Evolutionary conservation across 2,113 vertebrate genomes (phyloP), one percentile per base, ranked within the genome.

Genomic region (Tragelaphus scriptus): DNA sequence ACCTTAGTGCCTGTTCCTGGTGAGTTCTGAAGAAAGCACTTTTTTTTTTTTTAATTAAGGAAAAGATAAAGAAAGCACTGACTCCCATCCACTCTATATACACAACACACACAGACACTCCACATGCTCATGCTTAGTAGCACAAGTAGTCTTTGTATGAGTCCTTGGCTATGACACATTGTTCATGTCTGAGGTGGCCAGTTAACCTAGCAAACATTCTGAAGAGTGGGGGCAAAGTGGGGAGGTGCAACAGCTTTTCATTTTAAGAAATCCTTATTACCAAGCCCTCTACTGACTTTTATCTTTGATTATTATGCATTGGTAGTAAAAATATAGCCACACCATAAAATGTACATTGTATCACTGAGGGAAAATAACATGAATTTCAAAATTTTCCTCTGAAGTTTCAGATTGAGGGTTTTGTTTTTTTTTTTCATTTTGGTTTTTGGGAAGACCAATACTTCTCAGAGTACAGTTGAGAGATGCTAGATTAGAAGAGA

Each of bases 401-500:
- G 36, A 58, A 79, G 51, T 91, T 94, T 79, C 23, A 91, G 51
- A 91, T 55, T 40, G 2, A 51, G 14, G 44, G 40, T 68, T 15
- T 0, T 28, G 11, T 49, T 77, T 49, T 17, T 49, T 17, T 28
- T 40, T 85, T 87, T 79, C 47, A 53, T 47, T n/a, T 93, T 90
- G 51, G 36, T 80, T 90, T 87, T 44, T 80, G 32, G 12, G 14
- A 90, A 92, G 51, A 68, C 9, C 4, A 26, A 2, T 56, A 90
- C 17, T 88, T 94, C 14, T 88, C 63, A 71, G 11, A 32, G 21
- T 77, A 63, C 3, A 89, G 59, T 63, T 77, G n/a, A 84, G 90
- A 94, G 53, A 96, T 94, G 53, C 44, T 25, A 93, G 25, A 91
- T 96, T 63, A 80, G 81, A 95, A 88, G 86, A 82, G 77, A 80